These are phyloP conservation scores for Scaptodrosophila lebanonensis DNA, from an alignment of 1,140 invertebrate species.

Conservation along the genomic window DNA sequence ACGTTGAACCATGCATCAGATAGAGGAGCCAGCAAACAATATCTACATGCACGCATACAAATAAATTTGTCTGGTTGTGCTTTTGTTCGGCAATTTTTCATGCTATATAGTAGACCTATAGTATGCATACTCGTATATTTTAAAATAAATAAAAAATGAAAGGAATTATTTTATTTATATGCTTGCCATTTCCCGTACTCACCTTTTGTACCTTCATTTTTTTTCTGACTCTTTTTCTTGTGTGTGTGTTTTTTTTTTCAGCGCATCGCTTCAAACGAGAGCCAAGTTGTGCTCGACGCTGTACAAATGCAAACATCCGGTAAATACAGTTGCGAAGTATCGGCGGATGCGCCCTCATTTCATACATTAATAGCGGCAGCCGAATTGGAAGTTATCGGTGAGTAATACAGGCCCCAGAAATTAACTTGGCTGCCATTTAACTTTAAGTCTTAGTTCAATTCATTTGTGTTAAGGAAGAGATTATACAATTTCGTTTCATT, in stretches of 20 bases:
- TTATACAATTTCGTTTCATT: too few species aligned
- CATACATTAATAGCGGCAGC: conserved; percentile 85
- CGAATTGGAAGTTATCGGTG: conserved; percentile 86
- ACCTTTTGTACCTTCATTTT: conserved; percentile 1
- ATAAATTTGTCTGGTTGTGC: too few species aligned
- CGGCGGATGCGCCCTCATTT: conserved; percentile 90
- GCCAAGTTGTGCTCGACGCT: conserved; percentile 80
- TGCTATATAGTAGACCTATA: conserved; percentile 4
- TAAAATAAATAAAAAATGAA: conserved; percentile 45
- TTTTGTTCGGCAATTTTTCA: conserved; percentile 44
- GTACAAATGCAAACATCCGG: conserved; percentile 82
- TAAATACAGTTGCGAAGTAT: conserved; percentile 88
- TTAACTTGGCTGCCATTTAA: too few species aligned
- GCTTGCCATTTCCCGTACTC: conserved; percentile 22
- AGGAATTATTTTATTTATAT: conserved; percentile 34
- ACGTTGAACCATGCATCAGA: background rate
- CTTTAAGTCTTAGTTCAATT: too few species aligned
- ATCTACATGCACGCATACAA: too few species aligned
- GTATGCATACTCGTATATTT: conserved; percentile 24
- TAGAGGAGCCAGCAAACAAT: background rate
- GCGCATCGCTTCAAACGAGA: conserved; percentile 81
- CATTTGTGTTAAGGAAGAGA: too few species aligned
- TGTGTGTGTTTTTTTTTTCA: conserved; percentile 57
- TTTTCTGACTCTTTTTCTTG: conserved; percentile 6
- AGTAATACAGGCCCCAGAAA: conserved; percentile 77